These are phyloP conservation scores for Drosophila fuyamai DNA, from an alignment of 1,140 invertebrate genomes.

Conservation along the genomic window DNA sequence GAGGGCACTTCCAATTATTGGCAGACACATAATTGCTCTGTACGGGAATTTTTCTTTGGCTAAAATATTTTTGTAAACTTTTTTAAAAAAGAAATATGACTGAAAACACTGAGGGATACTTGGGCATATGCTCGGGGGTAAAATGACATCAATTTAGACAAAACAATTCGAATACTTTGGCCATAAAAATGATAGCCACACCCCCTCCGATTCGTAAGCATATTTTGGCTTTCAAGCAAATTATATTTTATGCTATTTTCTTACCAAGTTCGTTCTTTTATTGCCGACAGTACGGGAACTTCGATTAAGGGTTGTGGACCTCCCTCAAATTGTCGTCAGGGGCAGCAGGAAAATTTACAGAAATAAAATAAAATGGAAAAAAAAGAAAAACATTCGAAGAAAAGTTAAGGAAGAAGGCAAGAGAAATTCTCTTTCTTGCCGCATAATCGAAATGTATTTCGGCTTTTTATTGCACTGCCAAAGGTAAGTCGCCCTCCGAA, in stretches of 20 bases:
- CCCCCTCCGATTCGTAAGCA: slow-evolving; percentile 29
- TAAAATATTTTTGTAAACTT: background rate
- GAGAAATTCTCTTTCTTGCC: slow-evolving; percentile 46
- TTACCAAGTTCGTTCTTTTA: slow-evolving; percentile 42
- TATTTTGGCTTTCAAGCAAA: slow-evolving; percentile 64
- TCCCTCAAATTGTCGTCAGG: slow-evolving; percentile 64
- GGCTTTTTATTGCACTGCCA: slow-evolving; percentile 65
- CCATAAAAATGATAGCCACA: slow-evolving; percentile 50
- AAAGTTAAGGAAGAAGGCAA: slow-evolving; percentile 4
- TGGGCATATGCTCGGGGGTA: slow-evolving; percentile 24
- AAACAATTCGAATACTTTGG: slow-evolving; percentile 43
- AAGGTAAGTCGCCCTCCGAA: slow-evolving; percentile 33
- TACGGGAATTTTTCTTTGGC: background rate
- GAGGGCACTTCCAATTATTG: background rate
- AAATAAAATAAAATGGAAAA: slow-evolving; percentile 58
- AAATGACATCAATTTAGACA: slow-evolving; percentile 40
- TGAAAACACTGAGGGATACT: slow-evolving; percentile 18
- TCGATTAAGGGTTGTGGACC: slow-evolving; percentile 59
- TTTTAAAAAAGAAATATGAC: slow-evolving; percentile 18
- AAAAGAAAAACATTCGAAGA: slow-evolving; percentile 19
- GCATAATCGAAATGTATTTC: slow-evolving; percentile 80
- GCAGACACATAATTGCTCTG: slow-evolving; percentile 9
- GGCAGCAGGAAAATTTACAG: slow-evolving; percentile 52
- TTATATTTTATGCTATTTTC: slow-evolving; percentile 71
- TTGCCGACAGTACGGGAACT: slow-evolving; percentile 47